These are phyloP conservation scores for Laterallus jamaicensis DNA, from an alignment of 2,113 vertebrate genomes.

Conservation along the genomic window DNA sequence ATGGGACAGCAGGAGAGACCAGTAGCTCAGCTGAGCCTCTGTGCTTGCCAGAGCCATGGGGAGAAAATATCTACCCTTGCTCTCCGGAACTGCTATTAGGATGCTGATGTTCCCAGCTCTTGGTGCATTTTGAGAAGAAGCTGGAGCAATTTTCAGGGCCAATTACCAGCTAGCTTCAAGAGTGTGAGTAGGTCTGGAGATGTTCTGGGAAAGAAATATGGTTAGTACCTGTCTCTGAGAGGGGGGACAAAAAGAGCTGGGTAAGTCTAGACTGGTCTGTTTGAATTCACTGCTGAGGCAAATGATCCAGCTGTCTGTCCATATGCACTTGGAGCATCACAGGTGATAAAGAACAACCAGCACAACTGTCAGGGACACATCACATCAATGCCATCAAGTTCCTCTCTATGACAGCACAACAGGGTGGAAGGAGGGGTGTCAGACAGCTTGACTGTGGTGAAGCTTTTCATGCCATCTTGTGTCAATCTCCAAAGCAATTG, in stretches of 20 bases:
- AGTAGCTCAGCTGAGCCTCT: background rate
- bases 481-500: background rate
- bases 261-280: background rate
- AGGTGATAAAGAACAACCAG: background rate
- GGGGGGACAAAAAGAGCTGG: background rate
- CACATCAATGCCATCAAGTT: background rate
- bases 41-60: background rate
- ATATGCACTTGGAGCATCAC: accelerated
- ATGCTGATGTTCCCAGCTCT: background rate
- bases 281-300: background rate
- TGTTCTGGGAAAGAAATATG: background rate
- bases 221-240: background rate
- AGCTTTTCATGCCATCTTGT: background rate
- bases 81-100: background rate
- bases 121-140: background rate
- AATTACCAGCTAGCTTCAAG: background rate
- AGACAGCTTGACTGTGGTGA: background rate
- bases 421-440: background rate
- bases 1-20: background rate
- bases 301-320: background rate
- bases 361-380: background rate
- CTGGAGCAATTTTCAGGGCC: background rate
- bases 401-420: background rate
- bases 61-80: background rate
- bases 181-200: background rate